Evolutionary conservation across 2,888 invertebrate genomes (phyloP).

Genomic region (Stegana nigrithorax): DNA sequence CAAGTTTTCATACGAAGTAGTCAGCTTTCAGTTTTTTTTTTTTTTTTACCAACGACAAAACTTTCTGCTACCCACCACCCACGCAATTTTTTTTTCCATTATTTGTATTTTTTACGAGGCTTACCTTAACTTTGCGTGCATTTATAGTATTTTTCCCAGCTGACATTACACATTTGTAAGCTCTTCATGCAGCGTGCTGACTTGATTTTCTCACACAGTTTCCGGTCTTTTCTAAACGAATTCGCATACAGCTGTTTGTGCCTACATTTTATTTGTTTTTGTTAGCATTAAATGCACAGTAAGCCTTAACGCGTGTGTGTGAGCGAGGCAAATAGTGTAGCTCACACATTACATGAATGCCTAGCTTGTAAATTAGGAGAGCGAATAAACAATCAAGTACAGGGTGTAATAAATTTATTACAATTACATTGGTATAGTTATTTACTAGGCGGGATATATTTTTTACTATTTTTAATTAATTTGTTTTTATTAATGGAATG

Average conservation of each 20-base stretch:
- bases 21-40: background rate
- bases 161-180: constrained; percentile 32
- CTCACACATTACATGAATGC: no score
- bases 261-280: constrained; percentile 20
- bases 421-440: no score
- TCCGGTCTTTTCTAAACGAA: constrained; percentile 29
- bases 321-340: no score
- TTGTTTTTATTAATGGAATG: no score
- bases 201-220: constrained; percentile 39
- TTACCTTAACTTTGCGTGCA: background rate
- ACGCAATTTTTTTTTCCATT: background rate
- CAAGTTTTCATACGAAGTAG: background rate
- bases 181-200: constrained; percentile 37
- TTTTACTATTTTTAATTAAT: no score
- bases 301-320: constrained; percentile 18
- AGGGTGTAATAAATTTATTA: no score
- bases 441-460: no score
- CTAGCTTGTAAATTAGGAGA: no score
- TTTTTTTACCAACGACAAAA: no score
- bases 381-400: no score
- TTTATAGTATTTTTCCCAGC: constrained; percentile 49
- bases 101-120: background rate
- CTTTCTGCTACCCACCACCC: background rate
- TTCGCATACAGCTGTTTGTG: constrained; percentile 27
- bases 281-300: no score